Base-by-base conservation (phyloP, 53 echinoderm and acorn worm genomes). In the Mesocentrotus franciscanus region DNA sequence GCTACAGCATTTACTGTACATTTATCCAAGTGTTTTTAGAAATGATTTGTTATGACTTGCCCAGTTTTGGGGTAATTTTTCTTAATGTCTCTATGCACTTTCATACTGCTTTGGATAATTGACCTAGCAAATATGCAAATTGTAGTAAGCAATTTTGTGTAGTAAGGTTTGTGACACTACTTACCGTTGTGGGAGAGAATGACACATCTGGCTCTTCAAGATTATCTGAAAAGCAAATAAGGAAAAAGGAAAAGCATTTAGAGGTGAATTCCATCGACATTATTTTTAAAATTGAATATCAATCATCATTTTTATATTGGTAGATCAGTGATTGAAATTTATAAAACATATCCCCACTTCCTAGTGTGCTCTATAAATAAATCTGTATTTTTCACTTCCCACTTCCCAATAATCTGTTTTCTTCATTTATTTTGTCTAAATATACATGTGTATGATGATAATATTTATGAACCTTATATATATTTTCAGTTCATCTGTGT, bases 101-200 rank as follows among this genome's bases (percentile, higher is more conserved):
- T 7, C 49, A 49, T 49, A 49, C 49, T 49, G 49, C 49, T 49
- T 49, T 49, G 49, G 49, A 49, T 49, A 68, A 68, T 68, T 68
- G 16, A 4, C 61, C 61, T 61, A 61, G 61, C 18, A 61, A 61
- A 15, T 61, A 68, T 68, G 68, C 22, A 68, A 68, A 68, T 68
- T 68, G 6, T 49, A 24, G 68, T 26, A 24, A 68, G 24, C 68
- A 74, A 74, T 30, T 30, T 30, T 49, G 49, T 5, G 49, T 49
- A 49, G 49, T 49, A 49, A 49, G 49, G 49, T 49, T 49, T 74
- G 10, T 74, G 32, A 29, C 32, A 18, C 8, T 81, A 93, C 93
- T 93, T 93, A 93, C 93, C 83, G 93, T 32, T 93, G 93, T 32
- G 6, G 93, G 27, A 22, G 93, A 60, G 59, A 93, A 57, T 16